These are phyloP conservation scores for Quiscalus mexicanus DNA, from an alignment of 2,113 vertebrate species.

Conservation along the genomic window DNA sequence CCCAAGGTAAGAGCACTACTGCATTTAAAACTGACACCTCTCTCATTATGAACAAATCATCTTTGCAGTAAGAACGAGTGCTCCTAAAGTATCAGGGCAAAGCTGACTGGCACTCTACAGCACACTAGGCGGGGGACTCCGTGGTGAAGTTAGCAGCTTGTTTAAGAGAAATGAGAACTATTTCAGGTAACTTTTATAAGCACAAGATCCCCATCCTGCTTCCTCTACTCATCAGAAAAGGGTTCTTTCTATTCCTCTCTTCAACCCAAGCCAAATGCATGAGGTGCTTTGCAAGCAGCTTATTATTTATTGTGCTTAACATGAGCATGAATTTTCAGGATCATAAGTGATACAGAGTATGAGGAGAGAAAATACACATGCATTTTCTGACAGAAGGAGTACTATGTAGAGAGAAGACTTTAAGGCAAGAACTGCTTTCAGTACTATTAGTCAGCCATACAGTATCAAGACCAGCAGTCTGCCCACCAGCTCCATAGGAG, in stretches of 20 bases:
- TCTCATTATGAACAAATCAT: background rate
- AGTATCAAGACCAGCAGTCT: background rate
- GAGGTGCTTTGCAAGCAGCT: slow-evolving; percentile 29
- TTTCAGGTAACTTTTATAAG: slow-evolving; percentile 13
- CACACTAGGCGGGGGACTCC: background rate
- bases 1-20: background rate
- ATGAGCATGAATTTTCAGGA: slow-evolving; percentile 52
- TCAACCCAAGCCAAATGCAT: background rate
- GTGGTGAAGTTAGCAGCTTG: background rate
- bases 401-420: background rate
- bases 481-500: background rate
- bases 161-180: background rate
- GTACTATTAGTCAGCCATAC: background rate
- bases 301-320: slow-evolving; percentile 49
- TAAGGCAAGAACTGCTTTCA: background rate
- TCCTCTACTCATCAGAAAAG: slow-evolving; percentile 9
- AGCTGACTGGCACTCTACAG: background rate
- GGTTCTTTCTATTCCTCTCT: background rate
- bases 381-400: slow-evolving; percentile 31
- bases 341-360: slow-evolving; percentile 10
- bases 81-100: background rate
- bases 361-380: slow-evolving; percentile 44
- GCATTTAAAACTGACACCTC: background rate
- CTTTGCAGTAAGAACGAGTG: background rate
- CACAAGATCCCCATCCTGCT: background rate